Evolutionary conservation across 2,797 vertebrate genomes (phyloP), one percentile per base, ranked within the genome.

Genomic region (Notamacropus eugenii): DNA sequence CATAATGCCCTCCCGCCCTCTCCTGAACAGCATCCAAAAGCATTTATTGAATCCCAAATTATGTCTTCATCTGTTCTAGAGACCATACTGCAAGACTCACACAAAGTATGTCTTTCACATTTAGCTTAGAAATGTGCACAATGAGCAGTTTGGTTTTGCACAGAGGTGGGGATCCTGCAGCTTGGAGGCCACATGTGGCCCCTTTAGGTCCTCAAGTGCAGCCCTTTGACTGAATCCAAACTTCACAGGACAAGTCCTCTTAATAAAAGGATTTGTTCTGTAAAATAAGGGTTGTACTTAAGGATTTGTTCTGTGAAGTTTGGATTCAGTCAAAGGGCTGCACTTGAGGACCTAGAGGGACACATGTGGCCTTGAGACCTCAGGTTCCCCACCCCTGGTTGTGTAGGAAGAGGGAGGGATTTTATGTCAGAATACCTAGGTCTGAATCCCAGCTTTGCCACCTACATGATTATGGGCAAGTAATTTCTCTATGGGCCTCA

Each of bases 21-120:
- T 96, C 87, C 91, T 82, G 3, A 54, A 27, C 87, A 58, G 54
- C 56, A 95, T 94, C 90, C 91, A 90, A 95, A 54, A 96, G 31
- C 90, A 90, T 91, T 94, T 94, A 57, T 59, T 50, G 91, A 96
- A 55, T 0, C 19, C 52, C 90, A 82, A 46, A 46, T 46, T 46
- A 82, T 82, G 40, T 46, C 40, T 82, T 82, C 12, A 10, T 82
- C 90, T 55, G 28, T 91, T 14, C 50, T 29, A n/a, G 12, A 91
- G 50, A 54, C 54, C 27, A 54, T 19, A 90, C 27, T 52, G 54
- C 19, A 90, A 19, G 52, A 40, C 16, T 28, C 59, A 59, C 54
- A 96, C 50, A 90, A 50, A 74, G 94, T 90, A 6, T n/a, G 13
- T 91, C 87, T 91, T 19, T 12, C 34, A 40, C 22, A 31, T 82